Evolutionary conservation across 2,888 invertebrate species (phyloP).

Genomic region (Tiphia femorata): DNA sequence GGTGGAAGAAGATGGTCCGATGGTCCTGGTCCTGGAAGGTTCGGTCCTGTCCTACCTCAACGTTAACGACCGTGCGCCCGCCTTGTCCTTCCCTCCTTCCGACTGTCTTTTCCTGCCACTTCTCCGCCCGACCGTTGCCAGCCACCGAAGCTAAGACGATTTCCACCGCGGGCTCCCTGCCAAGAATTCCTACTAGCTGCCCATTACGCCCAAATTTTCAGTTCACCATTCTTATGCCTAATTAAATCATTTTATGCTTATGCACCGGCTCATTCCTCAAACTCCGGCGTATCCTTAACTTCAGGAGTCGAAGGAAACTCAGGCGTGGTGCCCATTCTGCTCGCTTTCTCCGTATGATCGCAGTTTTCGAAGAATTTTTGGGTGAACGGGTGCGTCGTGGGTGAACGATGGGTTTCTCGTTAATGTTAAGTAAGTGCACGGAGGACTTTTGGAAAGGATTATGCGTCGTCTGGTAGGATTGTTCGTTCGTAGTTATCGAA

Average conservation of each 20-base stretch:
- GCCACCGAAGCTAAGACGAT: constrained; percentile 28
- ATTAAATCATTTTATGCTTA: constrained; percentile 7
- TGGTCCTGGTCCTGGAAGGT: constrained; percentile 29
- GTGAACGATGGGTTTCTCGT: too few species aligned
- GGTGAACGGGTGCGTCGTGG: too few species aligned
- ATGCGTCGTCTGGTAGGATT: too few species aligned
- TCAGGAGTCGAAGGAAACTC: too few species aligned
- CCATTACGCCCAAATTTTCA: constrained; percentile 32
- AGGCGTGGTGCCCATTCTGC: too few species aligned
- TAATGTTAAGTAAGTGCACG: too few species aligned
- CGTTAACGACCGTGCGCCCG: constrained; percentile 39
- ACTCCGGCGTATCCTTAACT: too few species aligned
- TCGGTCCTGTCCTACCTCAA: constrained; percentile 46
- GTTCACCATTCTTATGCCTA: constrained; percentile 26
- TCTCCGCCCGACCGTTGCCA: constrained; percentile 7
- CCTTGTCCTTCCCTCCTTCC: constrained; percentile 20
- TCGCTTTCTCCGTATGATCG: too few species aligned
- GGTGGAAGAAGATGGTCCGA: constrained; percentile 8
- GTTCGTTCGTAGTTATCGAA: too few species aligned
- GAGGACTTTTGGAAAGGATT: too few species aligned
- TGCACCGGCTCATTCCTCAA: too few species aligned
- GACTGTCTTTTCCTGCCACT: constrained; percentile 17
- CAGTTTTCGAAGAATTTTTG: too few species aligned
- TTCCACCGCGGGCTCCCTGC: constrained; percentile 23
- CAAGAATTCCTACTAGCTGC: constrained; percentile 15